A percentile compares a stretch with the other conserved stretches of the same genome.
Evolutionary conservation across 2,888 invertebrate genomes (phyloP).

Genomic region (Myopa testacea): DNA sequence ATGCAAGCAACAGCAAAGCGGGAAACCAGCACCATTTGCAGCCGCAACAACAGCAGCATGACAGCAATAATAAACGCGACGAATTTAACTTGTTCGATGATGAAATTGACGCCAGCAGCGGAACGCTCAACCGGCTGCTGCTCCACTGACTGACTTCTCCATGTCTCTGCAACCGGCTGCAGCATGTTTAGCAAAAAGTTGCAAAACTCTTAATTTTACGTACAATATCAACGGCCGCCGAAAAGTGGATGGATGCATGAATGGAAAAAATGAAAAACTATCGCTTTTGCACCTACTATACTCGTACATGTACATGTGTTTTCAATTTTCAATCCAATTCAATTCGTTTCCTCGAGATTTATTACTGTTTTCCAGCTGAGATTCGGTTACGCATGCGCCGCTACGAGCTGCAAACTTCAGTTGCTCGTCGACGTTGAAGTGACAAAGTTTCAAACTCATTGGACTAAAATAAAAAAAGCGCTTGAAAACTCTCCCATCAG

Average conservation of each 20-base stretch:
- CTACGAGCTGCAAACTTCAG: constrained; percentile 15
- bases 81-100: constrained; percentile 13
- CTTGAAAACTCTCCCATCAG: neutral
- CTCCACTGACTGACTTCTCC: constrained; percentile 25
- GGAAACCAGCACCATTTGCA: neutral
- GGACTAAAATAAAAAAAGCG: neutral
- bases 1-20: constrained; percentile 1
- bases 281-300: neutral
- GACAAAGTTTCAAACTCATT: constrained; percentile 2
- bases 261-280: constrained; percentile 8
- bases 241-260: neutral
- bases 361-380: neutral
- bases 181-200: constrained; percentile 5
- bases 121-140: constrained; percentile 25
- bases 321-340: neutral
- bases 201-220: constrained; percentile 17
- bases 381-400: constrained; percentile 23
- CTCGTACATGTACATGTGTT: neutral
- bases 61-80: neutral
- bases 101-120: neutral
- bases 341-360: constrained; percentile 9
- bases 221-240: neutral
- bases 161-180: constrained; percentile 12
- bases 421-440: constrained; percentile 9
- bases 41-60: neutral